phyloP scores from a whole-genome alignment of 2,797 vertebrate species.

The Argentina silus region DNA sequence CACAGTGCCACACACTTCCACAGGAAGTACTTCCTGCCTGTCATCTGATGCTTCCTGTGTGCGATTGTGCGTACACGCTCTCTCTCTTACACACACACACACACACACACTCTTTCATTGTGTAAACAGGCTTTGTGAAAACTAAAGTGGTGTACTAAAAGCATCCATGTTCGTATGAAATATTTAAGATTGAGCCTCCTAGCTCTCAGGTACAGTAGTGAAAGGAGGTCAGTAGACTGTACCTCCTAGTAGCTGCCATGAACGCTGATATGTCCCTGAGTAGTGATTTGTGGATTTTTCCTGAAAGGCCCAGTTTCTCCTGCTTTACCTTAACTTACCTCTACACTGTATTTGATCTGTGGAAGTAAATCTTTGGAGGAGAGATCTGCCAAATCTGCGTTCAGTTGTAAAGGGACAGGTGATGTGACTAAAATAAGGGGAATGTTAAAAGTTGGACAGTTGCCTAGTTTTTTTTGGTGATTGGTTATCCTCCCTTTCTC shows the following conservation, averaged over 20 bases:
- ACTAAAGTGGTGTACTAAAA: no score
- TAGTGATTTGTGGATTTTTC: background rate
- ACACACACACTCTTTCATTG: slow-evolving; percentile 32
- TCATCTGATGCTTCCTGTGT: no score
- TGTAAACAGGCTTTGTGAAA: no score
- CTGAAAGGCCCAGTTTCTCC: background rate
- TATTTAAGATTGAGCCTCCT: no score
- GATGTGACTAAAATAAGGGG: background rate
- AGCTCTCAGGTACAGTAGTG: background rate
- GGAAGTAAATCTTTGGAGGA: background rate
- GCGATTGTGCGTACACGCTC: no score
- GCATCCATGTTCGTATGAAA: no score
- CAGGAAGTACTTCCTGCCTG: slow-evolving; percentile 70
- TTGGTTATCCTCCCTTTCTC: slow-evolving; percentile 49
- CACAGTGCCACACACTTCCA: slow-evolving; percentile 46
- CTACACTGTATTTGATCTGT: background rate
- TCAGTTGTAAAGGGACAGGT: background rate
- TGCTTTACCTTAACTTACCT: background rate
- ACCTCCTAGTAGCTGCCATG: background rate
- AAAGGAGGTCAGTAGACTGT: background rate
- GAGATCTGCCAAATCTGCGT: background rate
- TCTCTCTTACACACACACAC: background rate
- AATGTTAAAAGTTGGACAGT: background rate
- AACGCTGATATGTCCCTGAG: background rate
- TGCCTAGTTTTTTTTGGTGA: background rate